Evolutionary conservation across 2,888 invertebrate genomes (phyloP).

Genomic region (Diabrotica balteata): DNA sequence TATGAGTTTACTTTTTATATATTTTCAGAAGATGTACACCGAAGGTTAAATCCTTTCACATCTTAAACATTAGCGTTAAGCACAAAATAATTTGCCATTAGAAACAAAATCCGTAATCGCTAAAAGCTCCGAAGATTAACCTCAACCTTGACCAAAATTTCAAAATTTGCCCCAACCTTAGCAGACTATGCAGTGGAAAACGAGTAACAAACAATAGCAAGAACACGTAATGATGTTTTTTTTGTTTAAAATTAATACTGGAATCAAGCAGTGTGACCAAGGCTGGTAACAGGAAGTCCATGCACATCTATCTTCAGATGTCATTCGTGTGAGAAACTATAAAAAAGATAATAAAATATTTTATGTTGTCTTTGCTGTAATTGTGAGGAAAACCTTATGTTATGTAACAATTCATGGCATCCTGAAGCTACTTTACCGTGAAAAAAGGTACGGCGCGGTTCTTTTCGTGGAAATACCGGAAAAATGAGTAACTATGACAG

Average conservation of each 20-base stretch:
- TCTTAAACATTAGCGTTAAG: background rate
- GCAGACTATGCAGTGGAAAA: conserved; percentile 25
- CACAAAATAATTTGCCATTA: background rate
- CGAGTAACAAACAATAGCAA: conserved; percentile 37
- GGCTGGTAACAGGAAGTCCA: conserved; percentile 49
- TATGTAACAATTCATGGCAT: conserved; percentile 29
- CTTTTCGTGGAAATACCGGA: conserved; percentile 10
- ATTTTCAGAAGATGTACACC: too few relatives aligned
- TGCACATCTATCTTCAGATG: conserved; percentile 58
- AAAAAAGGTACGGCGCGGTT: conserved; percentile 9
- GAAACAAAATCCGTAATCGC: background rate
- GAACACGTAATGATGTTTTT: conserved; percentile 48
- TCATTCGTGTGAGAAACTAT: conserved; percentile 58
- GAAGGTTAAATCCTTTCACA: too few relatives aligned
- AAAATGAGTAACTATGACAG: background rate
- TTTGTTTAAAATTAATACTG: conserved; percentile 52
- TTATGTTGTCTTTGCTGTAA: conserved; percentile 45
- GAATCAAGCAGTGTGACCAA: conserved; percentile 57
- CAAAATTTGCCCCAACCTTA: conserved; percentile 10
- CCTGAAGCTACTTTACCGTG: conserved; percentile 21
- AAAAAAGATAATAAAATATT: conserved; percentile 52
- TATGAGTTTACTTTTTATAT: too few relatives aligned
- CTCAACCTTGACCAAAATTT: conserved; percentile 28
- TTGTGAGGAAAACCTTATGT: conserved; percentile 42
- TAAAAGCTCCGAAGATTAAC: background rate